Evolutionary conservation across 2,797 vertebrate species (phyloP), one percentile per base, ranked within the genome.

Genomic region (Setipinna tenuifilis): DNA sequence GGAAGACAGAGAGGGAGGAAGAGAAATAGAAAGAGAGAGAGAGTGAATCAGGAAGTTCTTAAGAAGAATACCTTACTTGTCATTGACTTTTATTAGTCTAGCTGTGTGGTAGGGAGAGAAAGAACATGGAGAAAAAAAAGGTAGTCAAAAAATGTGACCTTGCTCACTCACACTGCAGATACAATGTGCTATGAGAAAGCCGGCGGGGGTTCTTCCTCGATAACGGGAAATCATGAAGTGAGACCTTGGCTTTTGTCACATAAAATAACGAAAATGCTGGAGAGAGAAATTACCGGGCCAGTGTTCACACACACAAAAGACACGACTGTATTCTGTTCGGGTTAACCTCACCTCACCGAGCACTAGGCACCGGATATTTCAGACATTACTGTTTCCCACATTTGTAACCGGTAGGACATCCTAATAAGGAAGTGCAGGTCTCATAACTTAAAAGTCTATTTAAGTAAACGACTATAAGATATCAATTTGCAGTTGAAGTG

Each of bases 21-120:
- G 35, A 48, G 44, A 62, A 31, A 41, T 31, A 9, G 12, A 57
- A 46, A 44, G 82, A 83, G 57, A n/a, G 87, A 87, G 19, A 25
- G 61, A 57, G 84, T 86, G 80, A 50, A 86, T 86, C 68, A 89
- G 89, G 88, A 90, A 89, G 88, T 88, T 35, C 35, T 78, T 78
- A 54, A 54, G 82, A 88, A 89, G 85, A 59, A 88, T 89, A 84
- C 81, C 82, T 87, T 86, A 86, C 83, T 83, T 89, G 83, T 84
- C 87, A 87, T 81, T 87, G 78, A 83, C 84, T 84, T 86, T 87
- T 54, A 82, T 85, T 83, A 62, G 62, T 89, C 84, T 89, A 17
- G 71, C 35, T 75, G 48, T 44, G 83, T 41, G 35, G 31, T 44
- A 21, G 35, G 19, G 71, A 78, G 71, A 78, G 71, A 17, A 78